Base-by-base conservation (phyloP, 2,888 invertebrate genomes). In the Hirtodrosophila alboralis region DNA sequence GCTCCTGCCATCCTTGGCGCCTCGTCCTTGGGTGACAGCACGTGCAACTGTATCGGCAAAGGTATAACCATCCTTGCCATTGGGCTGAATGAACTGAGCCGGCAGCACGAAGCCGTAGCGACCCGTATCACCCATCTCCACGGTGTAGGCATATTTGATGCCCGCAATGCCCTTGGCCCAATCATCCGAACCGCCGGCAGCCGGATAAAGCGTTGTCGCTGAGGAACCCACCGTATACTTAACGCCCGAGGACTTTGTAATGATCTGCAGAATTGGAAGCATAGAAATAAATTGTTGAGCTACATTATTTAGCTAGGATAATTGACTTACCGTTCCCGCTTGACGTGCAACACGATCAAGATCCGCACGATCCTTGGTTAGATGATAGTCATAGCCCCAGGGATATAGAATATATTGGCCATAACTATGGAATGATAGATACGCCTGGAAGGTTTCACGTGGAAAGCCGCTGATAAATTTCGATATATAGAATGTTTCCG, bases 41-140 rank as follows among this genome's bases (percentile, higher is more conserved):
- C 91, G 90, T 53, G 93, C 92, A 38, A 96, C 90, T 1, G 93
- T 93, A 75, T 94, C 92, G 5, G 95, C 91, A 8, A 94, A 95
- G 3, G 95, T 95, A 54, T 94, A 91, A 4, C 94, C 95, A 89
- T 96, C 96, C 75, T 92, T 92, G 13, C 94, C 95, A 1, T 96
- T 95, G 1, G 93, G 93, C 73, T 93, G 92, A 62, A 98, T 97
- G 80, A 93, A 93, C 14, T 91, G 91, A 0, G 96, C 94, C 0
- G 98, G 97, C 45, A 98, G 90, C n/a, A 97, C 91, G 88, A 98
- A 98, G 2, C 97, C 98, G 87, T 94, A 94, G 52, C 93, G 92
- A 0, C 97, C 97, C 0, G 93, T 94, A 89, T 97, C 98, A 47
- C 96, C 93, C 48, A 98, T 92, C 91, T 98, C 98, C 53, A 98